Conservation (phyloP, 2,888 invertebrate species). For the Caradrina kadenii region DNA sequence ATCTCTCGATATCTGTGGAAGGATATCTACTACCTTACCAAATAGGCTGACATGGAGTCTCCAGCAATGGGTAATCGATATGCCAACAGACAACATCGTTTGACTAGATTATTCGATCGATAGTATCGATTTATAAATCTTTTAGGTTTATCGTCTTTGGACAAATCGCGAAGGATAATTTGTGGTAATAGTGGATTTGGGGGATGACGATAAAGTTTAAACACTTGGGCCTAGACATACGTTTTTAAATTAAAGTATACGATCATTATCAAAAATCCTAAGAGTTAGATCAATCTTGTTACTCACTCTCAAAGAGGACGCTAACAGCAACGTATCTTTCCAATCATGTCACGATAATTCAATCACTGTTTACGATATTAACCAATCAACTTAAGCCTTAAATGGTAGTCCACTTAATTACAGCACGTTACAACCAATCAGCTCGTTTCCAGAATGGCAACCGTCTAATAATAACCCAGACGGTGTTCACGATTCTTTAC, state of each 20-base stretch:
- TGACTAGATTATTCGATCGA: not conserved
- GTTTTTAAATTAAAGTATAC: too few relatives aligned
- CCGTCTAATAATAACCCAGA: constrained; percentile 44
- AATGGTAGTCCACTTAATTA: constrained; percentile 31
- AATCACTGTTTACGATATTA: constrained; percentile 12
- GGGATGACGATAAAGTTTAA: not conserved
- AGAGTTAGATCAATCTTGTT: not conserved
- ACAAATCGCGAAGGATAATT: not conserved
- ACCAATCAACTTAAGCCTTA: constrained; percentile 25
- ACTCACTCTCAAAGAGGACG: not conserved
- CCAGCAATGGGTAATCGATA: not conserved
- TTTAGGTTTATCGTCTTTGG: not conserved
- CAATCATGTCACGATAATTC: constrained; percentile 15
- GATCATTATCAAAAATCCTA: too few relatives aligned
- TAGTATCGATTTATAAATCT: not conserved
- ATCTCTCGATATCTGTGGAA: not conserved
- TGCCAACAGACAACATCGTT: constrained; percentile 3
- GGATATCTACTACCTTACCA: constrained; percentile 4
- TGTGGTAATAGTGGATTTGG: not conserved
- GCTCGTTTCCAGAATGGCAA: not conserved
- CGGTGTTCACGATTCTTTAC: constrained; percentile 44
- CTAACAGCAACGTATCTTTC: constrained; percentile 2
- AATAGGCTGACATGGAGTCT: not conserved
- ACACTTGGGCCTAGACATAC: too few relatives aligned
- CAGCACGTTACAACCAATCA: constrained; percentile 7